phyloP scores from a whole-genome alignment of 2,888 invertebrate species.

The Zelleria hepariella region DNA sequence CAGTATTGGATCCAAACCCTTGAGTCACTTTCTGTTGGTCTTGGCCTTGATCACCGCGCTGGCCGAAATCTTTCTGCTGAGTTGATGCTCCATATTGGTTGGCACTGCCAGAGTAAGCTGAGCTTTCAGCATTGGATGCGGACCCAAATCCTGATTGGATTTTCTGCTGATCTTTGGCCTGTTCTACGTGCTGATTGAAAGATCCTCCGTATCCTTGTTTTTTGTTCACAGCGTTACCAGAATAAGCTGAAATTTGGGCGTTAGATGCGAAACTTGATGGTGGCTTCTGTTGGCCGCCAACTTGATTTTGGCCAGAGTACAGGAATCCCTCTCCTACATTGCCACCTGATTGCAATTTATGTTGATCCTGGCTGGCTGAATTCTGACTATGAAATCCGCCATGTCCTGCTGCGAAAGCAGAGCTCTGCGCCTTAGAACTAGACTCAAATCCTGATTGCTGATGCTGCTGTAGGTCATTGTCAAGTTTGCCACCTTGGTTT shows the following conservation, averaged over 20 bases:
- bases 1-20: background rate
- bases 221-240: too few relatives aligned
- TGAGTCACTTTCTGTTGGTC: background rate
- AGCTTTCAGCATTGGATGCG: background rate
- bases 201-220: too few relatives aligned
- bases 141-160: background rate
- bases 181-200: background rate
- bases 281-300: too few relatives aligned
- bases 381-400: background rate
- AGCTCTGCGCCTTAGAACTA: constrained; percentile 6
- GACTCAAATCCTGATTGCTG: constrained; percentile 1
- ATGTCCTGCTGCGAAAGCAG: background rate
- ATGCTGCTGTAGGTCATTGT: background rate
- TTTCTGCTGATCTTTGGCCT: background rate
- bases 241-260: too few relatives aligned
- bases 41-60: background rate
- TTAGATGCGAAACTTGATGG: too few relatives aligned
- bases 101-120: background rate
- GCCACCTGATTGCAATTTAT: too few relatives aligned
- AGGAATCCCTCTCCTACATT: too few relatives aligned
- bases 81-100: background rate
- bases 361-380: background rate
- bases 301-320: too few relatives aligned
- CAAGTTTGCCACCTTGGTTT: background rate
- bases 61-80: background rate